These are phyloP conservation scores for Gortyna flavago DNA, from an alignment of 2,888 invertebrate species.

Conservation along the genomic window DNA sequence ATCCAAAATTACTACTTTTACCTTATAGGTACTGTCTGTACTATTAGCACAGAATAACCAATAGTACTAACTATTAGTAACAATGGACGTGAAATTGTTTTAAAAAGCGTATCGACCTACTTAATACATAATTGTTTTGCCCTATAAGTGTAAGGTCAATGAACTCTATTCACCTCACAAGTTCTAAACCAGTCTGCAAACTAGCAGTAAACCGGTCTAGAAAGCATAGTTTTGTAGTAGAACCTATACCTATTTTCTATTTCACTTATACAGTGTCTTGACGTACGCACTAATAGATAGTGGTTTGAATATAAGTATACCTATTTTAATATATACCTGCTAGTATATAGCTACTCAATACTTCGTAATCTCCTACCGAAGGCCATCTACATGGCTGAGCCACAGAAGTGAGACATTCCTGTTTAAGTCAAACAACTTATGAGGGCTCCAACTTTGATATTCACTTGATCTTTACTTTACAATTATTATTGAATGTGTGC, in stretches of 20 bases:
- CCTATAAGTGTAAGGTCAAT: not conserved
- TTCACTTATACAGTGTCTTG: not conserved
- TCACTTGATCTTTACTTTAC: constrained; percentile 14
- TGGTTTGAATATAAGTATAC: not conserved
- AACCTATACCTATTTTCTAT: not conserved
- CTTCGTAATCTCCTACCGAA: constrained; percentile 26
- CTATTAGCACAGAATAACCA: not conserved
- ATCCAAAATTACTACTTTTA: not conserved
- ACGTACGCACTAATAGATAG: not conserved
- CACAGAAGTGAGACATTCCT: constrained; percentile 15
- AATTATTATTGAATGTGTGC: not conserved
- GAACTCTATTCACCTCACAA: not conserved
- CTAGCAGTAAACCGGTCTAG: constrained; percentile 19
- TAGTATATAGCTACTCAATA: constrained; percentile 1
- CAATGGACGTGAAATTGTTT: not conserved
- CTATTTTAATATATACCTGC: not conserved
- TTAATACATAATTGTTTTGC: not conserved
- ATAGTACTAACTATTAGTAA: not conserved
- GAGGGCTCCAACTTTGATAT: constrained; percentile 1
- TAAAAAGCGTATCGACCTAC: not conserved
- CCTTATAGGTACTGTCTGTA: not conserved
- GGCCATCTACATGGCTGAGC: constrained; percentile 34
- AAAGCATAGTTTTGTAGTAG: constrained; percentile 5
- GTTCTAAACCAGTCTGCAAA: not conserved
- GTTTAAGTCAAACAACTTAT: constrained; percentile 22